phyloP scores from a whole-genome alignment of 2,888 invertebrate genomes.

The Dascillus cervinus region DNA sequence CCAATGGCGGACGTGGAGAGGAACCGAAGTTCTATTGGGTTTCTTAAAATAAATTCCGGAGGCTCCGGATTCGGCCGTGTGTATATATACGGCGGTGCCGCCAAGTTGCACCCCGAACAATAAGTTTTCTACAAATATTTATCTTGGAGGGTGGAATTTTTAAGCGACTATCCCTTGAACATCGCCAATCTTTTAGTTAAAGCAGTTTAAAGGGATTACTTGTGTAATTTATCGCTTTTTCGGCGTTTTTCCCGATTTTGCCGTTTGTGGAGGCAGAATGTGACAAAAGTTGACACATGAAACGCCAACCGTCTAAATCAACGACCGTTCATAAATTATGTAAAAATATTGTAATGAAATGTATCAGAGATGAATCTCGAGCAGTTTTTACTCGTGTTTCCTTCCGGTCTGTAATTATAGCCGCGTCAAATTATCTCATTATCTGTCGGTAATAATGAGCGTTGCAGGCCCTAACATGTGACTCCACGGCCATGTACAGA shows the following conservation, averaged over 20 bases:
- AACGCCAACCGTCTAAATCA: constrained; percentile 17
- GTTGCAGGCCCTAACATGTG: constrained; percentile 27
- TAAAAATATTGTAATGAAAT: constrained; percentile 43
- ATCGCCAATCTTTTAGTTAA: constrained; percentile 11
- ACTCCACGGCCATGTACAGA: too few species aligned
- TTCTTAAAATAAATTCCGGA: too few species aligned
- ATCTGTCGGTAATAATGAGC: constrained; percentile 35
- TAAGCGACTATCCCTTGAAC: constrained; percentile 20
- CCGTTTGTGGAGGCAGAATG: not conserved
- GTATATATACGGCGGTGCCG: constrained; percentile 13
- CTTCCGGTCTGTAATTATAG: constrained; percentile 44
- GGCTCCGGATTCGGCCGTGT: constrained; percentile 7
- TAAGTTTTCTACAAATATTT: constrained; percentile 32
- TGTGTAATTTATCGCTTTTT: constrained; percentile 13
- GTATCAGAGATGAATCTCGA: constrained; percentile 44
- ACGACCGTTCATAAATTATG: constrained; percentile 41
- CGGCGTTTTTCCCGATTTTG: too few species aligned
- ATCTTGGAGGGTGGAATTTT: constrained; percentile 27
- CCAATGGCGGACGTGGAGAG: too few species aligned
- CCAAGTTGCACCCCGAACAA: constrained; percentile 27
- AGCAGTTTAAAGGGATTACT: constrained; percentile 13
- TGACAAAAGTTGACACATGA: not conserved
- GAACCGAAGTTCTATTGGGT: too few species aligned
- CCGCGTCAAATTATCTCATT: constrained; percentile 41
- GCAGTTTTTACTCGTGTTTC: constrained; percentile 44